Percentiles rank a stretch among this genome's conserved stretches.
These are phyloP conservation scores for Cherax quadricarinatus DNA, from an alignment of 1,140 invertebrate species.

Conservation along the genomic window DNA sequence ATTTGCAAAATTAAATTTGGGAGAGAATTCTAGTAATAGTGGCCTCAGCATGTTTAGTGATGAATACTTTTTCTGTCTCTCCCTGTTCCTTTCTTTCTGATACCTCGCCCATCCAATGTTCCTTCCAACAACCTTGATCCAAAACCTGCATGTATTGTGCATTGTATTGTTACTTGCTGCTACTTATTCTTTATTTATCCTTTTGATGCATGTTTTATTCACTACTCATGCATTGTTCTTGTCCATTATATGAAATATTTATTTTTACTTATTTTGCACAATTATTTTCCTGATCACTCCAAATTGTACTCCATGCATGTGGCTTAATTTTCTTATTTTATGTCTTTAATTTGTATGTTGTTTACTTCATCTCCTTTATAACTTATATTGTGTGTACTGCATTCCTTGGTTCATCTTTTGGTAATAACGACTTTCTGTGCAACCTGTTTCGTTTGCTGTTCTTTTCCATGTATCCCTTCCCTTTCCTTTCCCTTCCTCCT, in stretches of 20 bases:
- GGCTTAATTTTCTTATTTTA: neutral
- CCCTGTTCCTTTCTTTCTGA: constrained; percentile 5
- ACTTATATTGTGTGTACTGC: neutral
- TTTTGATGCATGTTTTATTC: neutral
- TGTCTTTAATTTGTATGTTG: neutral
- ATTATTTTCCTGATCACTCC: neutral
- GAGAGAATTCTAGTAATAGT: constrained; percentile 47
- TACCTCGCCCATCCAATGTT: neutral
- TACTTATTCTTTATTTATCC: neutral
- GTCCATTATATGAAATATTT: neutral
- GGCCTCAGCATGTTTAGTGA: constrained; percentile 58
- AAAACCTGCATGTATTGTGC: neutral
- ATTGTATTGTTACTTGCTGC: neutral
- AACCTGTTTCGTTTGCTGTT: constrained; percentile 6
- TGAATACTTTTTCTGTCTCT: constrained; percentile 55
- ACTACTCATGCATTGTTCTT: neutral
- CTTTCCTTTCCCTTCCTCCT: constrained; percentile 55
- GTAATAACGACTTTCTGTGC: constrained; percentile 1
- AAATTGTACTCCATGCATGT: neutral
- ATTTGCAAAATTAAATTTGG: constrained; percentile 16
- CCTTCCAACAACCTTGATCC: constrained; percentile 5
- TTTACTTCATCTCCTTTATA: neutral
- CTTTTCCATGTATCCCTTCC: constrained; percentile 36
- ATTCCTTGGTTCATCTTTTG: neutral
- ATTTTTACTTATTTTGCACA: neutral